These are phyloP conservation scores for Temnothorax nylanderi DNA, from an alignment of 1,140 invertebrate species.

Conservation along the genomic window DNA sequence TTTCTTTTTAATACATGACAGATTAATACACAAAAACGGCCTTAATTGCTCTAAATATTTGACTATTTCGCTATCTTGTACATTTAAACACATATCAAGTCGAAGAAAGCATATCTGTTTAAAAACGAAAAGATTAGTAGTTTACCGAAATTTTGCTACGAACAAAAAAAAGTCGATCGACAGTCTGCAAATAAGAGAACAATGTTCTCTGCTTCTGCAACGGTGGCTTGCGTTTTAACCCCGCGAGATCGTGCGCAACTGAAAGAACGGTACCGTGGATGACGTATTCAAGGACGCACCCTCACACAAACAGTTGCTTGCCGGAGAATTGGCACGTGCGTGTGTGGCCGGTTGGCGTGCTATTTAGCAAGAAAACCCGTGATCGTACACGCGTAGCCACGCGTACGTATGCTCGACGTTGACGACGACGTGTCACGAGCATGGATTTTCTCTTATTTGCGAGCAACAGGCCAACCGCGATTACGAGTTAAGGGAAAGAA, in stretches of 20 bases:
- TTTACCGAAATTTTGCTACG: slow-evolving; percentile 78
- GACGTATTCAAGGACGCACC: slow-evolving; percentile 26
- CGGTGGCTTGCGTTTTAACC: slow-evolving; percentile 80
- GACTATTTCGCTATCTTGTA: not conserved
- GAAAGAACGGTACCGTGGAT: not conserved
- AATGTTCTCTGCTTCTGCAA: slow-evolving; percentile 41
- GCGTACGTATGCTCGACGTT: slow-evolving; percentile 55
- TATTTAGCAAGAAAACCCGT: slow-evolving; percentile 80
- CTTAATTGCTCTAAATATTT: slow-evolving; percentile 1
- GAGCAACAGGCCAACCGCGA: slow-evolving; percentile 71
- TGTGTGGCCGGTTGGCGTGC: slow-evolving; percentile 71
- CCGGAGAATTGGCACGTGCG: slow-evolving; percentile 51
- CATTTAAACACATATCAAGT: not conserved
- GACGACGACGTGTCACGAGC: slow-evolving; percentile 31
- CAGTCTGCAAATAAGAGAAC: slow-evolving; percentile 62
- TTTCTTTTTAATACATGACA: slow-evolving; percentile 12
- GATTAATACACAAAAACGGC: not conserved
- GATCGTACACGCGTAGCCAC: slow-evolving; percentile 30
- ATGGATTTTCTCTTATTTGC: slow-evolving; percentile 76
- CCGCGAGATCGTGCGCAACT: slow-evolving; percentile 79
- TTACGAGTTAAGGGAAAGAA: slow-evolving; percentile 39
- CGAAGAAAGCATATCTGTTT: not conserved
- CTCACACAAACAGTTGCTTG: slow-evolving; percentile 32
- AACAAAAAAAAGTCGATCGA: not conserved
- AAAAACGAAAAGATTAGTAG: not conserved